These are phyloP conservation scores for Microplitis deprimator DNA, from an alignment of 2,888 invertebrate species.

Conservation along the genomic window DNA sequence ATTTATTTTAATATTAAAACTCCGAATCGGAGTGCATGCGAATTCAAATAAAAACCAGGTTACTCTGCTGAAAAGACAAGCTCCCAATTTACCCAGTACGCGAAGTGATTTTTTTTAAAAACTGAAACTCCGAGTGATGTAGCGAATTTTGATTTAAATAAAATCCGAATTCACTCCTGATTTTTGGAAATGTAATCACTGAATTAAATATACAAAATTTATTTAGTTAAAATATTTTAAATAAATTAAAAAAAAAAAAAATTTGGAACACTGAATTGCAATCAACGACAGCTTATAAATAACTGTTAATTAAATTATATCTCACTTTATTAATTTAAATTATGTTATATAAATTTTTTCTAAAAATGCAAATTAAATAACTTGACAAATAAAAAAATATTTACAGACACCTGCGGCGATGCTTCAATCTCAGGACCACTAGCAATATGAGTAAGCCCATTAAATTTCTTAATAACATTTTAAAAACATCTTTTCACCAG, in stretches of 20 bases:
- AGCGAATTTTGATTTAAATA: too few relatives aligned
- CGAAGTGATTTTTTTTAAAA: too few relatives aligned
- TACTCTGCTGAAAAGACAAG: too few relatives aligned
- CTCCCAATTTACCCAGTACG: too few relatives aligned
- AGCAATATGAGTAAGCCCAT: background rate
- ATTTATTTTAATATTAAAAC: too few relatives aligned
- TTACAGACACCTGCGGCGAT: constrained; percentile 2
- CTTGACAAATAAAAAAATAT: background rate
- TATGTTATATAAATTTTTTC: constrained; percentile 1
- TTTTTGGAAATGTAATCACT: too few relatives aligned
- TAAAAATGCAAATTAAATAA: background rate
- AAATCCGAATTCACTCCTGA: too few relatives aligned
- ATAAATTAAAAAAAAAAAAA: background rate
- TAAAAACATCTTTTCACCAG: background rate
- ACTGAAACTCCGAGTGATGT: too few relatives aligned
- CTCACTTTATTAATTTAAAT: background rate
- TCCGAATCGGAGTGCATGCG: too few relatives aligned
- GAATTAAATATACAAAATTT: too few relatives aligned
- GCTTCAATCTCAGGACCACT: background rate
- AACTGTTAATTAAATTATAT: constrained; percentile 6
- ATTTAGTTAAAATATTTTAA: too few relatives aligned
- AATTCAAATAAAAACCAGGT: too few relatives aligned
- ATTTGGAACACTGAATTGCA: background rate
- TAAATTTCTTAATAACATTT: background rate
- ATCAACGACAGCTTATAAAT: background rate